Conservation (phyloP, 1,140 invertebrate genomes). For the Drosophila nigrodunni region DNA sequence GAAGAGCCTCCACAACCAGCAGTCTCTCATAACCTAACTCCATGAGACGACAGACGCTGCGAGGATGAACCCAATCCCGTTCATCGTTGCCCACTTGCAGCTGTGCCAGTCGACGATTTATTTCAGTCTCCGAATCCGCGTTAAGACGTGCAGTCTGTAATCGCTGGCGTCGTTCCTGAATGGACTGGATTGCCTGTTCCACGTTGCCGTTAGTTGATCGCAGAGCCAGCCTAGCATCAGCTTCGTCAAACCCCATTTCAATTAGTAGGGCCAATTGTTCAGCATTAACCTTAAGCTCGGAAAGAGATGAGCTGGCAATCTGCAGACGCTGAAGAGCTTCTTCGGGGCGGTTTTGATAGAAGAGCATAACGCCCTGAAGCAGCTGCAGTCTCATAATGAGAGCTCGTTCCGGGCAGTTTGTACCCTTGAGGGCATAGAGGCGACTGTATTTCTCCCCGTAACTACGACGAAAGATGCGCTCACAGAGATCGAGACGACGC, state of each 20-base stretch:
- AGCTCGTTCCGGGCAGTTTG: conserved; percentile 88
- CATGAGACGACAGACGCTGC: conserved; percentile 86
- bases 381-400: conserved; percentile 91
- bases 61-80: conserved; percentile 72
- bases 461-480: conserved; percentile 87
- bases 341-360: conserved; percentile 88
- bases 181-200: conserved; percentile 87
- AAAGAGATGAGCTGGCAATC: conserved; percentile 87
- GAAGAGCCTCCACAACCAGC: conserved; percentile 87
- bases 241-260: conserved; percentile 87
- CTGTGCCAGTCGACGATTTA: conserved; percentile 82
- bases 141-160: conserved; percentile 85
- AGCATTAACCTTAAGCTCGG: conserved; percentile 87
- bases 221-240: conserved; percentile 88
- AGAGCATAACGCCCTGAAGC: conserved; percentile 91
- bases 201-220: conserved; percentile 87
- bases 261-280: conserved; percentile 85
- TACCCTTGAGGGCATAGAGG: conserved; percentile 88
- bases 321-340: conserved; percentile 87
- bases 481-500: conserved; percentile 87
- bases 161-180: conserved; percentile 86
- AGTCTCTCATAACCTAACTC: conserved; percentile 89
- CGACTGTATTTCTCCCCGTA: conserved; percentile 90
- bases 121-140: conserved; percentile 85
- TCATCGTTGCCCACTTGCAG: conserved; percentile 22